Percentiles rank a stretch among this genome's conserved stretches.
Evolutionary conservation across 2,888 invertebrate genomes (phyloP).

Genomic region (Ctena decussata): DNA sequence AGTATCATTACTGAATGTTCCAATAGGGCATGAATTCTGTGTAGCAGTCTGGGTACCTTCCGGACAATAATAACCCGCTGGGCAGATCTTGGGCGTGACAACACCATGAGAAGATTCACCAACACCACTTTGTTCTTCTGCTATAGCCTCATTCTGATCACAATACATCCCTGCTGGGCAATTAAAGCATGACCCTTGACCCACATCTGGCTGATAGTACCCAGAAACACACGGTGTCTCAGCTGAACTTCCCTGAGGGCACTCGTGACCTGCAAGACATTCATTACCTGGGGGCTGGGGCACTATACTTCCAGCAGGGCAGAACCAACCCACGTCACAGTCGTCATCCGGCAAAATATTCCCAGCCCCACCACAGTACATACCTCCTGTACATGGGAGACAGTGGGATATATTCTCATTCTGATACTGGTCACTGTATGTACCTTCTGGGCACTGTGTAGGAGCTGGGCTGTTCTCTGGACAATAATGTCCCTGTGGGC

Average conservation of each 20-base stretch:
- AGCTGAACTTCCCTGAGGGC: slow-evolving; percentile 80
- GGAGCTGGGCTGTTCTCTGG: slow-evolving; percentile 78
- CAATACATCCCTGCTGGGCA: slow-evolving; percentile 85
- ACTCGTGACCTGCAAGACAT: slow-evolving; percentile 83
- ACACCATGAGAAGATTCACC: slow-evolving; percentile 84
- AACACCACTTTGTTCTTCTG: slow-evolving; percentile 83
- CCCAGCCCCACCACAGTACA: slow-evolving; percentile 81
- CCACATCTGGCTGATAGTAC: slow-evolving; percentile 80
- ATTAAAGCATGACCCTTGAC: slow-evolving; percentile 75
- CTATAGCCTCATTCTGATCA: slow-evolving; percentile 84
- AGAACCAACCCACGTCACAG: slow-evolving; percentile 84
- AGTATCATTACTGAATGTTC: slow-evolving; percentile 84
- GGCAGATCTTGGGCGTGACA: slow-evolving; percentile 84
- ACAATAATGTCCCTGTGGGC: slow-evolving; percentile 85
- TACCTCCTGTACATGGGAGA: slow-evolving; percentile 84
- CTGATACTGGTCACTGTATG: slow-evolving; percentile 77
- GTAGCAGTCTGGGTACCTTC: slow-evolving; percentile 81
- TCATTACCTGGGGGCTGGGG: slow-evolving; percentile 83
- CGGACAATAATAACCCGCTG: slow-evolving; percentile 84
- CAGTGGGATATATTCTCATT: slow-evolving; percentile 82
- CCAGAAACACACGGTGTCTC: slow-evolving; percentile 83
- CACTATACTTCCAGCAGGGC: slow-evolving; percentile 78
- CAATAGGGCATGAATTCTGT: slow-evolving; percentile 83
- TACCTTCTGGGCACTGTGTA: slow-evolving; percentile 81
- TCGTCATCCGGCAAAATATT: slow-evolving; percentile 78